These are phyloP conservation scores for Penaeus vannamei DNA, from an alignment of 1,140 invertebrate species.

Conservation along the genomic window DNA sequence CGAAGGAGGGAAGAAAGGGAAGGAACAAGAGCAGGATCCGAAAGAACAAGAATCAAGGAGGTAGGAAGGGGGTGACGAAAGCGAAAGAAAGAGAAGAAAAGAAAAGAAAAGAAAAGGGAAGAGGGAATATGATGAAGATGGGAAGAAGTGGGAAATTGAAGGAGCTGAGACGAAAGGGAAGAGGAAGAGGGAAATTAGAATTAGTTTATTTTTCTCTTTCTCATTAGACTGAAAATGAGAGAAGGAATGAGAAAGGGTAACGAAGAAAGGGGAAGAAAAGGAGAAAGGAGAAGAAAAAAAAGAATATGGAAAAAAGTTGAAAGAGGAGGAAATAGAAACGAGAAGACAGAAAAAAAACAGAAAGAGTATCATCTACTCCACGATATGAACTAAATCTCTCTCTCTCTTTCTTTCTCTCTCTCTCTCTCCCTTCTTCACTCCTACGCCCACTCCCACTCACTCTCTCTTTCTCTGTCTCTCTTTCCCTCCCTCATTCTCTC, in stretches of 20 bases:
- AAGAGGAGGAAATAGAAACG: background rate
- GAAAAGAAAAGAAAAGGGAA: background rate
- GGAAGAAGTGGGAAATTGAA: background rate
- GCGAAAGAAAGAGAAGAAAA: background rate
- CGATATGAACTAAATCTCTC: background rate
- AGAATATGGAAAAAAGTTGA: background rate
- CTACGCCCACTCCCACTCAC: too few relatives aligned
- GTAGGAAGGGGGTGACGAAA: background rate
- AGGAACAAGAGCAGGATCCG: background rate
- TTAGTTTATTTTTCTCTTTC: too few relatives aligned
- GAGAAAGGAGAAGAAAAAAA: background rate
- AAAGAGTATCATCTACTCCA: background rate
- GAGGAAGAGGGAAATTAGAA: background rate
- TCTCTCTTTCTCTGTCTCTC: too few relatives aligned
- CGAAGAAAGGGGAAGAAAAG: too few relatives aligned
- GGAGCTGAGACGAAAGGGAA: background rate
- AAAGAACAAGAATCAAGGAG: constrained; percentile 5
- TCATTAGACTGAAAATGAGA: background rate
- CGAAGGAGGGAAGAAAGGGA: background rate
- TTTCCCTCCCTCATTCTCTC: too few relatives aligned
- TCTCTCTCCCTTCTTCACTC: background rate
- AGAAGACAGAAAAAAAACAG: background rate
- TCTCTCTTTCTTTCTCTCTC: background rate
- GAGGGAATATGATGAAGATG: background rate
- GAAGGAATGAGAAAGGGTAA: too few relatives aligned